These are phyloP conservation scores for Laspeyria flexula DNA, from an alignment of 2,888 invertebrate genomes.

Conservation along the genomic window DNA sequence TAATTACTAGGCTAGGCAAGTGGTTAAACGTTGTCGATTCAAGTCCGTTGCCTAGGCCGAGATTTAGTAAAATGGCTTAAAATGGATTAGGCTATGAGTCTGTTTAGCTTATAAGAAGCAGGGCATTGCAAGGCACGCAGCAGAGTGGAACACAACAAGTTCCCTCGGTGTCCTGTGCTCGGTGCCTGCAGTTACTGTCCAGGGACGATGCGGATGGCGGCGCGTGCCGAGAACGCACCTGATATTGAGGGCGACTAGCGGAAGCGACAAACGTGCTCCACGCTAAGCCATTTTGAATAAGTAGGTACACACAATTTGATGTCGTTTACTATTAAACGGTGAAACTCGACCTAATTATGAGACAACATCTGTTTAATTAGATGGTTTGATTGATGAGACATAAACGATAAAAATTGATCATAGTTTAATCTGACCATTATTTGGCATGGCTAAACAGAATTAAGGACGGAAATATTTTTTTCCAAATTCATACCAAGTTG, in stretches of 20 bases:
- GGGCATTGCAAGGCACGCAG: conserved; percentile 67
- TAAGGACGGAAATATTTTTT: no score
- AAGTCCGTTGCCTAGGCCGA: no score
- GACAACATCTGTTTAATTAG: neutral
- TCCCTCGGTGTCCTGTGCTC: conserved; percentile 52
- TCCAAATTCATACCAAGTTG: no score
- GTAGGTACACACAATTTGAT: conserved; percentile 39
- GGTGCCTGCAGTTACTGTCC: conserved; percentile 36
- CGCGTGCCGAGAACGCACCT: conserved; percentile 67
- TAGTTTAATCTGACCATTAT: no score
- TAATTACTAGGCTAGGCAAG: no score
- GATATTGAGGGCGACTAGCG: conserved; percentile 72
- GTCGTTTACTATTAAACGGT: conserved; percentile 36
- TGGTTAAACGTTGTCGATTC: no score
- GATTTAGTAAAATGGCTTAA: no score
- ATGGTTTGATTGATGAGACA: no score
- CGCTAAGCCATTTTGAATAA: conserved; percentile 50
- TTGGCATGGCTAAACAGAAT: no score
- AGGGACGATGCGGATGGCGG: conserved; percentile 55
- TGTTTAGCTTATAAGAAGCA: conserved; percentile 55
- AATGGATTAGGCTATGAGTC: conserved; percentile 26
- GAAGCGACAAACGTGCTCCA: conserved; percentile 58
- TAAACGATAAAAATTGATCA: no score
- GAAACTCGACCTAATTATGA: conserved; percentile 31
- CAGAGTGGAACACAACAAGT: conserved; percentile 80